phyloP scores from a whole-genome alignment of 2,113 vertebrate genomes.

The Lipotes vexillifer region DNA sequence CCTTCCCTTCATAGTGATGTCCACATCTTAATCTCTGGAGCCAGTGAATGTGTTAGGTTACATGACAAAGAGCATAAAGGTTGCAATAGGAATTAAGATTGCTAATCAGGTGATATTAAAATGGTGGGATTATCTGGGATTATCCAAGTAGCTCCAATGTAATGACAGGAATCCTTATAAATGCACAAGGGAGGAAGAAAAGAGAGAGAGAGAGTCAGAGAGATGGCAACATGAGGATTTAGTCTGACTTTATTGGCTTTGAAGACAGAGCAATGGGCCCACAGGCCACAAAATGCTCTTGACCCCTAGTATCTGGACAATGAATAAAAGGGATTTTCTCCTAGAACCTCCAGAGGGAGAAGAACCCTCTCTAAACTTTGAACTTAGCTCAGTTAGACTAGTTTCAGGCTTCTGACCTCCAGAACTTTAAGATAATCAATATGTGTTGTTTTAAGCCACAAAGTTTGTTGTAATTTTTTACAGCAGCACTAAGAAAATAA shows the following conservation, averaged over 20 bases:
- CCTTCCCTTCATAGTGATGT: neutral
- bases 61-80: neutral
- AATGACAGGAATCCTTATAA: neutral
- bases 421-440: neutral
- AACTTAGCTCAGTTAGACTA: neutral
- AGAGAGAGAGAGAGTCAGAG: neutral
- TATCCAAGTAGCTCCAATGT: neutral
- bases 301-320: neutral
- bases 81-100: neutral
- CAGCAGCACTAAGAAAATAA: neutral
- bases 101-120: neutral
- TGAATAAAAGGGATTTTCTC: neutral
- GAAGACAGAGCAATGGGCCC: neutral
- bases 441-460: neutral
- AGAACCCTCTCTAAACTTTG: accelerated
- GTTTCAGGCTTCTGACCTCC: neutral
- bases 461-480: neutral
- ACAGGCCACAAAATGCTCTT: neutral
- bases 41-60: neutral
- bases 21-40: neutral
- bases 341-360: neutral
- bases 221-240: no score
- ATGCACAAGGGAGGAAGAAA: neutral
- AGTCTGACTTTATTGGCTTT: neutral
- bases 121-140: neutral